Evolutionary conservation across 2,888 invertebrate genomes (phyloP), one percentile per base, ranked within the genome.

Genomic region (Carterocephalus palaemon): DNA sequence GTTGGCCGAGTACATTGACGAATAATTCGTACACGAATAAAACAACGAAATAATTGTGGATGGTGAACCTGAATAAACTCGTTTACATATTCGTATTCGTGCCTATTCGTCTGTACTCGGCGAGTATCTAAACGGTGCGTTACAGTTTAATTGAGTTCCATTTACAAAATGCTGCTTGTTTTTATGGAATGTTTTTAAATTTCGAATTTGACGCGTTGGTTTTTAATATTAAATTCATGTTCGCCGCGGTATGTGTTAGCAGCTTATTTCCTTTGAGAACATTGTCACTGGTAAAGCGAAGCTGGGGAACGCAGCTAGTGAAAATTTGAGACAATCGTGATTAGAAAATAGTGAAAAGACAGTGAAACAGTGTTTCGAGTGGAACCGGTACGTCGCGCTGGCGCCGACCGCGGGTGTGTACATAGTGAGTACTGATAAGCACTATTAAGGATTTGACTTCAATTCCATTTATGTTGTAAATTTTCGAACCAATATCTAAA

Each of bases 201-300:
- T 22, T 34, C 9, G 7, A 23, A 17, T 13, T 26, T 12, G 20
- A 17, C 17, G 36, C 4, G 22, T 36, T 13, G 16, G 28, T 36
- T 20, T 28, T 39, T 12, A 37, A 37, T 10, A 26, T 26, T 16
- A 42, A 33, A 36, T 22, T 24, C 26, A 12, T 36, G 22, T 16
- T 22, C 8, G 8, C 8, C 15, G 6, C 12, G 20, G 9, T 29
- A 15, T 32, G 4, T 28, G 22, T 43, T 28, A 22, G 28, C 20
- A 28, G 43, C 29, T 43, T 36, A 29, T 37, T 34, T 47, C 43
- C 41, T 47, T 47, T 52, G 67, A 73, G 82, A 81, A 82, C 77
- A 82, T 78, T 80, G 85, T 80, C 80, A 76, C 64, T 64, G 83
- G 75, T 85, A 73, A 79, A 77, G 83, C 79, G 68, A 17, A 37